Conservation (phyloP, 2,113 vertebrate species). For the Tragelaphus scriptus region DNA sequence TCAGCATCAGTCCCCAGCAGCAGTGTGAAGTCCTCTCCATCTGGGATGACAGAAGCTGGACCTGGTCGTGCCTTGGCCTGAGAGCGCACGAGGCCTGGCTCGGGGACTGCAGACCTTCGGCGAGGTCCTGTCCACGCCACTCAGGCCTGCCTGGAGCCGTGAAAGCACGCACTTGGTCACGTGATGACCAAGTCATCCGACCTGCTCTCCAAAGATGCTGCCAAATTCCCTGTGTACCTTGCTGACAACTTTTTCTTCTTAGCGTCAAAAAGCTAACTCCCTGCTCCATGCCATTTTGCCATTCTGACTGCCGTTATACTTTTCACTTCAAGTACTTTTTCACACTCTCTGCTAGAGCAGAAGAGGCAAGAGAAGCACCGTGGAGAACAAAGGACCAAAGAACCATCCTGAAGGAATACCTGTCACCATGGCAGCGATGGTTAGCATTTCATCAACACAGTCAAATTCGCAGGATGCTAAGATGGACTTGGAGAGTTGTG, state of each 20-base stretch:
- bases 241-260: background rate
- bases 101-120: background rate
- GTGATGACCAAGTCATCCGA: background rate
- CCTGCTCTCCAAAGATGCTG: background rate
- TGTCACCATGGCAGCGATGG: too few species aligned
- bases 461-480: too few species aligned
- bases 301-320: background rate
- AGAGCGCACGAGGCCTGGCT: background rate
- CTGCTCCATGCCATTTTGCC: background rate
- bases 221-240: rapidly evolving
- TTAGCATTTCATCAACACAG: too few species aligned
- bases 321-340: background rate
- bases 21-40: background rate
- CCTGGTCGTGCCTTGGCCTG: background rate
- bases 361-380: background rate
- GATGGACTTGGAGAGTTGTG: too few species aligned
- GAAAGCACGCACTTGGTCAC: background rate
- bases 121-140: background rate
- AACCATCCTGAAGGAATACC: too few species aligned
- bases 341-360: background rate
- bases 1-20: conserved; percentile 77
- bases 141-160: rapidly evolving
- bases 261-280: background rate
- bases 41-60: background rate
- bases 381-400: background rate